Conservation (phyloP, 2,888 invertebrate genomes). For the Parthenolecanium corni region DNA sequence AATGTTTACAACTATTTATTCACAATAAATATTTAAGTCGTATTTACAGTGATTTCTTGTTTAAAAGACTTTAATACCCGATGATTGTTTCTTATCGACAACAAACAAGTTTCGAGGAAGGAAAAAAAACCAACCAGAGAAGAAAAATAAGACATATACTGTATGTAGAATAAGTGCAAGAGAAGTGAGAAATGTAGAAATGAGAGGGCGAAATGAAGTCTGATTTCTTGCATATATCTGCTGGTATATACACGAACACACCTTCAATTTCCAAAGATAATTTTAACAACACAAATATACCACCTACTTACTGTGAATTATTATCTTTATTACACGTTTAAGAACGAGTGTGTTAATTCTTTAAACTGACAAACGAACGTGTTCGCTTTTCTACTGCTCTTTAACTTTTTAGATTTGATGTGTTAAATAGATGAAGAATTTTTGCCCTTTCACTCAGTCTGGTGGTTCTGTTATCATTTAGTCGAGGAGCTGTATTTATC, state of each 20-base stretch:
- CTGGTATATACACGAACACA: background rate
- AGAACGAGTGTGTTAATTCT: no score
- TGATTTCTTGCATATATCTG: background rate
- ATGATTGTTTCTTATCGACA: constrained; percentile 7
- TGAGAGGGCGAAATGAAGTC: background rate
- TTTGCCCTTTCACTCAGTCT: no score
- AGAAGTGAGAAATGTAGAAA: background rate
- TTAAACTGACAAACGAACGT: no score
- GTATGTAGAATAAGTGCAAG: background rate
- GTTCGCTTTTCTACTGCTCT: background rate
- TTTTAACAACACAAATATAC: constrained; percentile 1
- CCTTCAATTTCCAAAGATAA: constrained; percentile 9
- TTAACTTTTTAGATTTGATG: background rate
- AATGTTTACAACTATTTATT: no score
- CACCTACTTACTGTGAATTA: constrained; percentile 7
- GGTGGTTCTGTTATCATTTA: no score
- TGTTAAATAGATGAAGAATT: background rate
- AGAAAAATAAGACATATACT: background rate
- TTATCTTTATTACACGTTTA: constrained; percentile 8
- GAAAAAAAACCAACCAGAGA: no score
- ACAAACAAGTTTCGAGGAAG: background rate
- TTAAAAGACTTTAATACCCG: constrained; percentile 2
- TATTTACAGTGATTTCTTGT: constrained; percentile 2
- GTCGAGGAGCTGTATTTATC: no score
- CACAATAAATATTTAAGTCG: background rate